Percentiles rank a stretch among this genome's conserved stretches.
Evolutionary conservation across 2,113 vertebrate species (phyloP).

Genomic region (Illadopsis cleaveri): DNA sequence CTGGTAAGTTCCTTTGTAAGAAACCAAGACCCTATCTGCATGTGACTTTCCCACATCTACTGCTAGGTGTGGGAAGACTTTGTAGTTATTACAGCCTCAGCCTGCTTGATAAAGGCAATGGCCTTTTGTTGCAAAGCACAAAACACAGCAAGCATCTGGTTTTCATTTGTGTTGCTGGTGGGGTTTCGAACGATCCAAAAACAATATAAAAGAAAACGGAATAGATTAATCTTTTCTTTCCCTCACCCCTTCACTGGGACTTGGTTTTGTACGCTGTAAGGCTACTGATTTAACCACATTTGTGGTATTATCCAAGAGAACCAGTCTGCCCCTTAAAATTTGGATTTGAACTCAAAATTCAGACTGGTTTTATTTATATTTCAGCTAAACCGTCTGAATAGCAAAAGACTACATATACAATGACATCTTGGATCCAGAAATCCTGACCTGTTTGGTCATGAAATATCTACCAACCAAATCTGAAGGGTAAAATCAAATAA

Average conservation of each 20-base stretch:
- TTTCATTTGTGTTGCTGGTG: background rate
- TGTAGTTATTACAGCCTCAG: background rate
- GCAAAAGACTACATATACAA: background rate
- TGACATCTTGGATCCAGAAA: background rate
- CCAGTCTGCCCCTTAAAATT: background rate
- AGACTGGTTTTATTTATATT: background rate
- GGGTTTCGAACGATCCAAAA: background rate
- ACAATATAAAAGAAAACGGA: background rate
- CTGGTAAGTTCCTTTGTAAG: background rate
- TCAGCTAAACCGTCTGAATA: background rate
- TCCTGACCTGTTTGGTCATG: background rate
- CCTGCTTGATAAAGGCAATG: background rate
- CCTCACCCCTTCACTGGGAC: background rate
- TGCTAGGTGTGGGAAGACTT: background rate
- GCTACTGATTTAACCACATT: background rate
- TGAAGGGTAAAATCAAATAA: background rate
- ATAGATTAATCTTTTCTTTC: background rate
- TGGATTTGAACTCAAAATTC: background rate
- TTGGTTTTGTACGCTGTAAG: background rate
- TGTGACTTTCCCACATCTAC: background rate
- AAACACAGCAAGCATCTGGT: background rate
- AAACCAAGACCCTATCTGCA: background rate
- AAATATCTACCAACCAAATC: background rate
- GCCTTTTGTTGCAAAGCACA: background rate
- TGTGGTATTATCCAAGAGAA: background rate